Evolutionary conservation across 2,113 vertebrate genomes (phyloP).

Genomic region (Cacatua alba): DNA sequence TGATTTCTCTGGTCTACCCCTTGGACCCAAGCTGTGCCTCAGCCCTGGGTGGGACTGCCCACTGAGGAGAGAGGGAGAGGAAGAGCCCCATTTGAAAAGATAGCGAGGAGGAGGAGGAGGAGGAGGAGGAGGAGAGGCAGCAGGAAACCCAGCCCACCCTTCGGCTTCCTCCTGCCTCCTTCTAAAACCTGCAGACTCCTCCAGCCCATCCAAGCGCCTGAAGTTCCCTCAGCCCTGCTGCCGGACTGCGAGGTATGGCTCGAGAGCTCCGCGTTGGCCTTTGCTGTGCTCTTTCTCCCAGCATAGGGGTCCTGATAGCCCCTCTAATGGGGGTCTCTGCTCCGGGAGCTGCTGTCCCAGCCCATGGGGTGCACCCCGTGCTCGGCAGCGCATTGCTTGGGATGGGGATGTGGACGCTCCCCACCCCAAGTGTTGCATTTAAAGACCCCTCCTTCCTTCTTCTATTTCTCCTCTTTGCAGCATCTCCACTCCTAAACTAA

Average conservation of each 20-base stretch:
- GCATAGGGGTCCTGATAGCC: background rate
- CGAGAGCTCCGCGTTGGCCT: background rate
- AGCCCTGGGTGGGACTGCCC: conserved; percentile 61
- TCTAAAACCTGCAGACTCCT: conserved; percentile 83
- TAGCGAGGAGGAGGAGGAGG: conserved; percentile 43
- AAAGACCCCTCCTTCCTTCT: background rate
- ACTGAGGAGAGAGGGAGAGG: conserved; percentile 58
- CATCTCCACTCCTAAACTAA: background rate
- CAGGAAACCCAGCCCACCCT: conserved; percentile 82
- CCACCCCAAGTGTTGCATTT: background rate
- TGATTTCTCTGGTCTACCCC: conserved; percentile 69
- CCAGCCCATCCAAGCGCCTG: conserved; percentile 74
- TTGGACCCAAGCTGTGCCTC: conserved; percentile 41
- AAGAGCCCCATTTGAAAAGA: conserved; percentile 66
- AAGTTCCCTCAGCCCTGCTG: conserved; percentile 75
- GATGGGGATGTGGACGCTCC: background rate
- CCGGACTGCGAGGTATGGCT: conserved; percentile 78
- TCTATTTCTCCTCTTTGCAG: background rate
- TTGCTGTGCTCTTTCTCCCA: background rate
- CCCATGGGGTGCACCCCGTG: background rate
- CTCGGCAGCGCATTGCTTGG: accelerated
- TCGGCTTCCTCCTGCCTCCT: conserved; percentile 82
- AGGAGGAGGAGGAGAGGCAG: conserved; percentile 66
- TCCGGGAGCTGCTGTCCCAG: background rate
- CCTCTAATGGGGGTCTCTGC: background rate